Conservation (phyloP, 2,888 invertebrate genomes). For the Hemicrepidius hirtus region DNA sequence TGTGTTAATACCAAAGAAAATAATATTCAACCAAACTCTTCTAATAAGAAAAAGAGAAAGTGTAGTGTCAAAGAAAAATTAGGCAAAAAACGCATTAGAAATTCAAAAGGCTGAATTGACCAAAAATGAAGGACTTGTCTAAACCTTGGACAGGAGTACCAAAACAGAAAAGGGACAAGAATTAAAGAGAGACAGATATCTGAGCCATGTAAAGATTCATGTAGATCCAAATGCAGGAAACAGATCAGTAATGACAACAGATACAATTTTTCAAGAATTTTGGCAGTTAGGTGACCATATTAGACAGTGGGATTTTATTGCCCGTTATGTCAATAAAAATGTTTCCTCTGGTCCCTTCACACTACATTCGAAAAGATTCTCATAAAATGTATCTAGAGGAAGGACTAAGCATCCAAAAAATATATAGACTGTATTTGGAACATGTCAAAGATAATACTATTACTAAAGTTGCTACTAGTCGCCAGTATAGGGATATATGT, state of each 20-base stretch:
- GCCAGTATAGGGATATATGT: slow-evolving; percentile 37
- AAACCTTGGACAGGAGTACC: background rate
- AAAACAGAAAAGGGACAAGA: background rate
- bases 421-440: slow-evolving; percentile 77
- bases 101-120: background rate
- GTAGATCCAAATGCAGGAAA: background rate
- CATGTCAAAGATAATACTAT: slow-evolving; percentile 73
- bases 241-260: background rate
- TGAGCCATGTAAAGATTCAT: background rate
- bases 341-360: slow-evolving; percentile 31
- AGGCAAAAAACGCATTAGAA: background rate
- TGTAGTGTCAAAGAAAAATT: background rate
- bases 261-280: slow-evolving; percentile 5
- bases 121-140: background rate
- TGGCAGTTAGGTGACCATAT: background rate
- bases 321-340: slow-evolving; percentile 7
- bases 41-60: background rate
- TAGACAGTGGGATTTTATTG: slow-evolving; percentile 13
- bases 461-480: background rate
- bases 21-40: background rate
- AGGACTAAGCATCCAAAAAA: slow-evolving; percentile 75
- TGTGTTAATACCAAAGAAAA: background rate
- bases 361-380: slow-evolving; percentile 51
- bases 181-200: background rate
- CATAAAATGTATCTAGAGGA: slow-evolving; percentile 50